A percentile compares a stretch with the other conserved stretches of the same genome.
These are phyloP conservation scores for Myopa tessellatipennis DNA, from an alignment of 2,888 invertebrate species.

Conservation along the genomic window DNA sequence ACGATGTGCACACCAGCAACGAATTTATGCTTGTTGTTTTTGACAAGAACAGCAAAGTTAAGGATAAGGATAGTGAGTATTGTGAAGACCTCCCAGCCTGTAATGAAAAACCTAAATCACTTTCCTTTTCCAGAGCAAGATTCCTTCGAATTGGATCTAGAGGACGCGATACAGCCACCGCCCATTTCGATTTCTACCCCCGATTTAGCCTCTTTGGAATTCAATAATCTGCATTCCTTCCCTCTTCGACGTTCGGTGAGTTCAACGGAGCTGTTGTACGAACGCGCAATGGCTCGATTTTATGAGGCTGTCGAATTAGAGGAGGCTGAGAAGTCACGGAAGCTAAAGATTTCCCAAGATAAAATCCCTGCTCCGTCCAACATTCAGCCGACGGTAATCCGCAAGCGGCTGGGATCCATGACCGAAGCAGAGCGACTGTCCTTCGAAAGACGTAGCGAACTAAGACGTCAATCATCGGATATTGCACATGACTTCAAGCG, in stretches of 20 bases:
- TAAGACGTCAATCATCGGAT: constrained; percentile 70
- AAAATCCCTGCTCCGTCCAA: constrained; percentile 51
- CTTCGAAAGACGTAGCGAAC: constrained; percentile 69
- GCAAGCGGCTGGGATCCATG: constrained; percentile 71
- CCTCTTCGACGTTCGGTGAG: constrained; percentile 79
- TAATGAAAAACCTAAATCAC: neutral
- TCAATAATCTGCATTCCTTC: constrained; percentile 69
- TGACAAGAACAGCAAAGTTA: constrained; percentile 71
- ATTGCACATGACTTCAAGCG: constrained; percentile 56
- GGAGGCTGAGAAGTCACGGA: constrained; percentile 72
- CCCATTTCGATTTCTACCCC: constrained; percentile 86
- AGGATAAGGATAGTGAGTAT: constrained; percentile 69
- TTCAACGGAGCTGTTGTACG: constrained; percentile 85
- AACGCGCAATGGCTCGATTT: constrained; percentile 84
- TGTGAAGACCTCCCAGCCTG: neutral
- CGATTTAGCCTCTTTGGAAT: constrained; percentile 76
- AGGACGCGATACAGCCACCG: constrained; percentile 79
- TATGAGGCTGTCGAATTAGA: constrained; percentile 82
- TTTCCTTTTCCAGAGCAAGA: constrained; percentile 67
- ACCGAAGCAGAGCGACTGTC: constrained; percentile 69
- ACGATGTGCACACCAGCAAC: constrained; percentile 75
- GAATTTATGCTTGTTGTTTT: constrained; percentile 84
- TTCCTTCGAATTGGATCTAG: constrained; percentile 75
- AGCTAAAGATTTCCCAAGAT: constrained; percentile 57
- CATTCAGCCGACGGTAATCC: constrained; percentile 50